Evolutionary conservation across 2,797 vertebrate genomes (phyloP).

Genomic region (Morus bassanus): DNA sequence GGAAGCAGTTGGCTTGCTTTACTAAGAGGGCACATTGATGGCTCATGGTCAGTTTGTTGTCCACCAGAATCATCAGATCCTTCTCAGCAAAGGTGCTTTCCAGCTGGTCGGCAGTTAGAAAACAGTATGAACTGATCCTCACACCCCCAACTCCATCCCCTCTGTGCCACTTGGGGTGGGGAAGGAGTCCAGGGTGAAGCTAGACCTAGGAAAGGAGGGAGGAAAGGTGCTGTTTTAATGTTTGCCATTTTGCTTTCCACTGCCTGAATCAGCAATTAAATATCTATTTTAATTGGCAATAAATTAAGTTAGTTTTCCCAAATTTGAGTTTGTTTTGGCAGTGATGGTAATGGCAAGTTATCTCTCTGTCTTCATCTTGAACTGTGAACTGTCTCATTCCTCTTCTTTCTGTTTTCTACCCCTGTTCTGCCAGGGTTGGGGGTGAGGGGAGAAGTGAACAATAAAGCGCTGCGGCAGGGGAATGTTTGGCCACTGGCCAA

Average conservation of each 20-base stretch:
- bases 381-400: neutral
- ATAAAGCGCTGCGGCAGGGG: rapidly evolving
- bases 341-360: neutral
- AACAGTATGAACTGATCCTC: neutral
- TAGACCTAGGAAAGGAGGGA: neutral
- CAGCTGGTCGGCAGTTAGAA: neutral
- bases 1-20: neutral
- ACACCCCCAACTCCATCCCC: no score
- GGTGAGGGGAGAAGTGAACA: neutral
- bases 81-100: neutral
- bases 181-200: neutral
- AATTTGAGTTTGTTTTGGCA: neutral
- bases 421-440: rapidly evolving
- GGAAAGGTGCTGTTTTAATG: neutral
- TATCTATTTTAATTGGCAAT: neutral
- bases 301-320: neutral
- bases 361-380: neutral
- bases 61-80: neutral
- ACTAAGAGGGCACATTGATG: neutral
- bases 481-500: neutral
- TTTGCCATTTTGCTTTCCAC: neutral
- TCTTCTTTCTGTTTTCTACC: neutral
- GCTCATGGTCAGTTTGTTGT: neutral
- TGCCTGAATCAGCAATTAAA: neutral
- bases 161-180: neutral